phyloP scores from a whole-genome alignment of 2,888 invertebrate genomes.

The Anoncus sp. region DNA sequence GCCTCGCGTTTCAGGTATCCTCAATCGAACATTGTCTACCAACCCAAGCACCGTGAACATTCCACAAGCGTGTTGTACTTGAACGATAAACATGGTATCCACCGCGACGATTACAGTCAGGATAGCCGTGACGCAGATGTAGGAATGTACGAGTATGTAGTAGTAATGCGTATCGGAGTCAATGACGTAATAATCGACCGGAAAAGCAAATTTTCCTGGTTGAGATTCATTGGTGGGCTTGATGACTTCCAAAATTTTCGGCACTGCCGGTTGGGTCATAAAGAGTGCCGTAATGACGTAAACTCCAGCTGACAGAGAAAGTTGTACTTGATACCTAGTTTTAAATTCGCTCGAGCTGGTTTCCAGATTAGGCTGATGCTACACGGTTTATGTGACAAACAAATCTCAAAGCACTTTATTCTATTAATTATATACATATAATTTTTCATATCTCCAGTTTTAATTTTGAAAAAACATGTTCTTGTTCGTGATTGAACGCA shows the following conservation, averaged over 20 bases:
- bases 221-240: background rate
- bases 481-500: too few relatives aligned
- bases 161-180: slow-evolving; percentile 44
- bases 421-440: too few relatives aligned
- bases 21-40: background rate
- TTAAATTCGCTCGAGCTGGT: background rate
- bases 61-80: slow-evolving; percentile 53
- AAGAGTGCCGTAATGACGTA: slow-evolving; percentile 31
- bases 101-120: slow-evolving; percentile 38
- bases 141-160: slow-evolving; percentile 43
- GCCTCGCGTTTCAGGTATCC: background rate
- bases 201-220: slow-evolving; percentile 38
- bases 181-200: slow-evolving; percentile 47
- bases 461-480: too few relatives aligned
- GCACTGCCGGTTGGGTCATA: slow-evolving; percentile 41
- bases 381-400: too few relatives aligned
- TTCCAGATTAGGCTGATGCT: background rate
- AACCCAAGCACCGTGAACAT: slow-evolving; percentile 51
- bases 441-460: too few relatives aligned
- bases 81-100: slow-evolving; percentile 51
- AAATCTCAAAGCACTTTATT: too few relatives aligned
- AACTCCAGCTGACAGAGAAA: slow-evolving; percentile 30
- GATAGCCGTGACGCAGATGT: slow-evolving; percentile 17
- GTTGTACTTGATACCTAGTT: background rate
- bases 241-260: slow-evolving; percentile 21